Evolutionary conservation across 1,140 invertebrate species (phyloP), one percentile per base, ranked within the genome.

Genomic region (Dendroctonus ponderosae): DNA sequence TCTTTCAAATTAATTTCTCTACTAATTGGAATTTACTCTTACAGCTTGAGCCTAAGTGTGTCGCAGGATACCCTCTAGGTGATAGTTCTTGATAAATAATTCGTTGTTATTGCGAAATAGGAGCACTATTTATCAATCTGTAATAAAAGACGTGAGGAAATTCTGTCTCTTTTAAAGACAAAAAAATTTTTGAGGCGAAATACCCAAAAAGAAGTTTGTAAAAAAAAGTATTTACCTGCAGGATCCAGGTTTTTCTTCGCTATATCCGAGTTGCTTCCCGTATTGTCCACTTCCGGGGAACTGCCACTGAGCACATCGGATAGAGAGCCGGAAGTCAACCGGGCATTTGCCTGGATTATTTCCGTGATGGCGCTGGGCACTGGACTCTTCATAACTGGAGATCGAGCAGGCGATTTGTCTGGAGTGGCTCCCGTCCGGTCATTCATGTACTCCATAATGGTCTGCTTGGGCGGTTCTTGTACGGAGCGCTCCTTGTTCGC

Each of bases 251-350:
- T 43, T 51, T 78, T 77, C 50, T 74, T 76, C 8, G 64, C 68
- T 6, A 69, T 63, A 44, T 77, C 76, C 9, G 76, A 75, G 58
- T 70, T 76, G 44, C 75, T 77, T 77, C 81, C 81, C 76, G 82
- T 83, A 53, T 78, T 77, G 58, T 79, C 79, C 52, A 82, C 82
- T 71, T 86, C 84, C 5, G 84, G 84, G 0, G 84, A 86, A 62
- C 84, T 85, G 7, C 82, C 84, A 69, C 83, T 85, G 9, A 81
- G 77, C 5, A 85, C 81, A 70, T 86, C 84, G 50, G 84, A 85
- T 8, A 84, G 79, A 39, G 84, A 86, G 0, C 82, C 84, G 0
- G 83, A 82, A 0, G 81, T 84, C 26, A 83, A 68, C 38, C 79
- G 65, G 70, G 72, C 73, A 51, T 68, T 73, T 12, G 51, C 76